These are phyloP conservation scores for Heteromurus nitidus DNA, from an alignment of 2,888 invertebrate species.

Conservation along the genomic window DNA sequence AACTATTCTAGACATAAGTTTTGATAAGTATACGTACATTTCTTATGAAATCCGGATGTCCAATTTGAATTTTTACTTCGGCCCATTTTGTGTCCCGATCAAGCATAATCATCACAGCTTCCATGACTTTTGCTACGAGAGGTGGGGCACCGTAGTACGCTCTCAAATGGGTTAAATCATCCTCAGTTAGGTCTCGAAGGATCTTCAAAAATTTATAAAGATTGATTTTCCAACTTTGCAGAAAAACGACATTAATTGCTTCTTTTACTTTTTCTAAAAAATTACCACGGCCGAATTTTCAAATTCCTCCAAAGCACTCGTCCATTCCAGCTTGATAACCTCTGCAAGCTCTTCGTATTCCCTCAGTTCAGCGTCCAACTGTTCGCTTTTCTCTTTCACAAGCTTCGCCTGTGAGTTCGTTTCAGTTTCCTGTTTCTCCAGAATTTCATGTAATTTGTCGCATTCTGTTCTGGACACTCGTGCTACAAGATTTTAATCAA, in stretches of 20 bases:
- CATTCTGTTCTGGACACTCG: conserved; percentile 14
- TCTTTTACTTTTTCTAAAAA: neutral
- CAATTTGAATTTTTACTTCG: conserved; percentile 49
- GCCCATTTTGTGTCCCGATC: conserved; percentile 32
- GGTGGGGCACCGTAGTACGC: conserved; percentile 41
- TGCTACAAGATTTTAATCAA: neutral
- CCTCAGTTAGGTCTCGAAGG: conserved; percentile 35
- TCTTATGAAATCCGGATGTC: conserved; percentile 41
- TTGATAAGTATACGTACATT: conserved; percentile 23
- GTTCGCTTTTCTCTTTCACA: neutral
- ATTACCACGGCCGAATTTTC: conserved; percentile 14
- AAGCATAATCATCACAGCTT: conserved; percentile 51
- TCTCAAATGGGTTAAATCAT: conserved; percentile 46
- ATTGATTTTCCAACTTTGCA: too few species aligned
- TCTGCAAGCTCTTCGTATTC: conserved; percentile 31
- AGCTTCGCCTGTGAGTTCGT: neutral
- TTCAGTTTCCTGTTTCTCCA: conserved; percentile 15
- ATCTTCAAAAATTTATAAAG: too few species aligned
- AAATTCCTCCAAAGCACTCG: conserved; percentile 37
- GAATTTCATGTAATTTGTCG: neutral
- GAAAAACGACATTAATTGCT: too few species aligned
- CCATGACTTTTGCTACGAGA: conserved; percentile 33
- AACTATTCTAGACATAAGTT: too few species aligned
- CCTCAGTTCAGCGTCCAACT: conserved; percentile 23
- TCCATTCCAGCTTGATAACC: conserved; percentile 36